phyloP scores from a whole-genome alignment of 2,888 invertebrate genomes.

The Andrena camellia region DNA sequence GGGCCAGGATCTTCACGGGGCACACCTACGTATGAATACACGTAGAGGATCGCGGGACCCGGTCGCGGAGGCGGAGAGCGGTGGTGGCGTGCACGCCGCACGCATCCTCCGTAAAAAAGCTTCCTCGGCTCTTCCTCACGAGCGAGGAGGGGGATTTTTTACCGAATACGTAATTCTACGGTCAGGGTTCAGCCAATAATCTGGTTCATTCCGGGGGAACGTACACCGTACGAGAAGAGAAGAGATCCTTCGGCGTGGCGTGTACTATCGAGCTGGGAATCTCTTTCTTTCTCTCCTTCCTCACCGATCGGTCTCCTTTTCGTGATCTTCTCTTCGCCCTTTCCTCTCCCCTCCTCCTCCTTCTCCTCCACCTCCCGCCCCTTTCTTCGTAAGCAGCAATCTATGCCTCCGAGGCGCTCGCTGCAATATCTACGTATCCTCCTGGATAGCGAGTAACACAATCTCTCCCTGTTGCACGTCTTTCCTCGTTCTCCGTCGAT shows the following conservation, averaged over 20 bases:
- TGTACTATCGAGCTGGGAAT: slow-evolving; percentile 67
- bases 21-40: slow-evolving; percentile 49
- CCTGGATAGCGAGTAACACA: slow-evolving; percentile 50
- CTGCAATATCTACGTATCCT: slow-evolving; percentile 60
- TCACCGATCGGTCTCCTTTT: slow-evolving; percentile 43
- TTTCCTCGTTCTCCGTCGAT: slow-evolving; percentile 41
- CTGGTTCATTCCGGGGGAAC: slow-evolving; percentile 78
- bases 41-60: slow-evolving; percentile 13
- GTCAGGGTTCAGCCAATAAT: slow-evolving; percentile 83
- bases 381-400: slow-evolving; percentile 52
- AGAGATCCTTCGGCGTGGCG: slow-evolving; percentile 44
- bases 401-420: slow-evolving; percentile 57
- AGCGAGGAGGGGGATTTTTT: slow-evolving; percentile 74
- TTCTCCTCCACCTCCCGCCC: slow-evolving; percentile 50
- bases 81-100: slow-evolving; percentile 71
- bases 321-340: slow-evolving; percentile 24
- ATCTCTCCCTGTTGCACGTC: slow-evolving; percentile 32
- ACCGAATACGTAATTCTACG: slow-evolving; percentile 82
- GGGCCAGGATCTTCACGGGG: slow-evolving; percentile 49
- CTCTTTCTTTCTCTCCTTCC: slow-evolving; percentile 54
- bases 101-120: slow-evolving; percentile 72
- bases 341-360: not conserved
- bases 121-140: slow-evolving; percentile 64
- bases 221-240: slow-evolving; percentile 54
- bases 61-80: slow-evolving; percentile 3